Evolutionary conservation across 2,888 invertebrate genomes (phyloP), one percentile per base, ranked within the genome.

Genomic region (Drosophila anomalata): DNA sequence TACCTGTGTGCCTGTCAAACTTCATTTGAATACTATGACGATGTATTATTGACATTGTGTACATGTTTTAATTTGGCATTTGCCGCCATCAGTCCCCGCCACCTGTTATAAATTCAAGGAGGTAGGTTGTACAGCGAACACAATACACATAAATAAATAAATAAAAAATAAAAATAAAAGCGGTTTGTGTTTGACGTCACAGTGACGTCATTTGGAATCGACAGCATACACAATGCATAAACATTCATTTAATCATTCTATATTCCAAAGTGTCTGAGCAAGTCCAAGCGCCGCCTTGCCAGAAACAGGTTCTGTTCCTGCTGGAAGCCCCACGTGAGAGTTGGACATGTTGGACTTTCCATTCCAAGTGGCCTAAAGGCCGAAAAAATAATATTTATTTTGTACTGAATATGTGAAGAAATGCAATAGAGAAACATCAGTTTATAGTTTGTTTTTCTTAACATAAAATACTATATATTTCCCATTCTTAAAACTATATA

Each of bases 11-110:
- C 54, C 87, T 88, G 87, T 88, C 87, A 87, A 87, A 88, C 79
- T 82, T 84, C 85, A 88, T 84, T 88, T 84, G 79, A 84, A 84
- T 88, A 88, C 82, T 88, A 79, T 88, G 84, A 84, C 88, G 87
- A 81, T 87, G 85, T 88, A 78, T 87, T 88, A 81, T 88, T 87
- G 87, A 82, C 88, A 86, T 67, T 79, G 77, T 75, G 63, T 87
- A 69, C 87, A 83, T 86, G 84, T 88, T 86, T 82, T 86, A 86
- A 88, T 83, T 83, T 82, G 84, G 88, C 84, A 86, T 86, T 86
- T 87, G 87, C 87, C 79, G 44, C 56, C 56, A 41, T 33, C 46
- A 17, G 1, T 17, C 17, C 57, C 39, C 42, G 17, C 68, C 73
- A 67, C 73, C 70, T 68, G 77, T 79, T 31, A 58, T 54, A 54